phyloP scores from a whole-genome alignment of 2,888 invertebrate species.

The Rhagophthalmus giganteus region DNA sequence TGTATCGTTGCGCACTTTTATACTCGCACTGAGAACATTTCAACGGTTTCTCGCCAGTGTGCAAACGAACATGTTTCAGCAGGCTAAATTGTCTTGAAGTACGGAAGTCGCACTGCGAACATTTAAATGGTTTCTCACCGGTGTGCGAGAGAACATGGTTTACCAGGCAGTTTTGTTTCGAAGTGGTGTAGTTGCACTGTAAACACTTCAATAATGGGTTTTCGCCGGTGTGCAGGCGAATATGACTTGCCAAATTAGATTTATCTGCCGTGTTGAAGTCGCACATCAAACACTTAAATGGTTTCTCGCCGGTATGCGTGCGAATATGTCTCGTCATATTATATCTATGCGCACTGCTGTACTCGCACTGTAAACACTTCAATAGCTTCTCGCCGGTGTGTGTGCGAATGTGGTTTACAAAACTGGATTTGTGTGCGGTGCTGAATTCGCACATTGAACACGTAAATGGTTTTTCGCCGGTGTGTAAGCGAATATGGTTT shows the following conservation, averaged over 20 bases:
- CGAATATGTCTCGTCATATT: too few species aligned
- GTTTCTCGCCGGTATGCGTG: neutral
- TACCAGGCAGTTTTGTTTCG: neutral
- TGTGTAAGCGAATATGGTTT: too few species aligned
- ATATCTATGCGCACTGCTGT: too few species aligned
- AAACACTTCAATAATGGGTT: neutral
- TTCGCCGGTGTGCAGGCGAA: neutral
- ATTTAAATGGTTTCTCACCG: neutral
- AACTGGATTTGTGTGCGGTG: too few species aligned
- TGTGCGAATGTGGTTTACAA: too few species aligned
- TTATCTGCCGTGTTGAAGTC: neutral
- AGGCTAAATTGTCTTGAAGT: neutral
- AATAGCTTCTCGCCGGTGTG: too few species aligned
- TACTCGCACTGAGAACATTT: neutral
- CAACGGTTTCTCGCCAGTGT: neutral
- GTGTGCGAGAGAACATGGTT: neutral
- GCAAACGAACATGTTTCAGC: neutral
- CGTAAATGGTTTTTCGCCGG: too few species aligned
- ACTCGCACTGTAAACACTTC: too few species aligned
- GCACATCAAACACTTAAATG: neutral
- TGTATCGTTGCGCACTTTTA: too few species aligned
- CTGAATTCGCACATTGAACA: too few species aligned
- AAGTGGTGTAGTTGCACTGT: neutral
- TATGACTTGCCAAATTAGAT: neutral
- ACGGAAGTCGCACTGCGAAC: neutral